Evolutionary conservation across 35 echinoderm and acorn worm genomes (phyloP).

Genomic region (Stichopus chloronotus): DNA sequence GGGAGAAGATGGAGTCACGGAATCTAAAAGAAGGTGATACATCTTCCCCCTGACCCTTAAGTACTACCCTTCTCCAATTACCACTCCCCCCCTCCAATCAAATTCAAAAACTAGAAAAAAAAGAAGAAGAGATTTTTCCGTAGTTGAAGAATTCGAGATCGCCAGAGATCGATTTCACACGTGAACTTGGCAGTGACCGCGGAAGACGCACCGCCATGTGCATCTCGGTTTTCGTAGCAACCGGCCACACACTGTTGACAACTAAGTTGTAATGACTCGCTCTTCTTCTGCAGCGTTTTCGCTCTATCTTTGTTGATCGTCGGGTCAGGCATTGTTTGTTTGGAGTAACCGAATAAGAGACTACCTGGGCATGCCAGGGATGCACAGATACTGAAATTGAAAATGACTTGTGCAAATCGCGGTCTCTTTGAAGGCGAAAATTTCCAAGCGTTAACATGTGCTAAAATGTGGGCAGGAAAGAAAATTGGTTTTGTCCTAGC

Average conservation of each 20-base stretch:
- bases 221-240: neutral
- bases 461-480: conserved; percentile 16
- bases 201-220: neutral
- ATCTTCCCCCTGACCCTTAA: neutral
- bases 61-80: neutral
- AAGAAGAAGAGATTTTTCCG: neutral
- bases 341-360: neutral
- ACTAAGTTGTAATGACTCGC: conserved; percentile 24
- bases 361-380: conserved; percentile 30
- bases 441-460: neutral
- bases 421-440: conserved; percentile 19
- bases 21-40: neutral
- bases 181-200: neutral
- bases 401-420: conserved; percentile 25
- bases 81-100: neutral
- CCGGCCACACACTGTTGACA: conserved; percentile 34
- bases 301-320: conserved; percentile 11
- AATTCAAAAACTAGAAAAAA: neutral
- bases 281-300: conserved; percentile 2
- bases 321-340: conserved; percentile 15
- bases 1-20: no score
- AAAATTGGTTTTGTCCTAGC: neutral
- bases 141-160: neutral
- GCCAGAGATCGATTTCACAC: neutral
- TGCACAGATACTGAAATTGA: neutral